These are phyloP conservation scores for Diachasma alloeum DNA, from an alignment of 1,140 invertebrate species.

Conservation along the genomic window DNA sequence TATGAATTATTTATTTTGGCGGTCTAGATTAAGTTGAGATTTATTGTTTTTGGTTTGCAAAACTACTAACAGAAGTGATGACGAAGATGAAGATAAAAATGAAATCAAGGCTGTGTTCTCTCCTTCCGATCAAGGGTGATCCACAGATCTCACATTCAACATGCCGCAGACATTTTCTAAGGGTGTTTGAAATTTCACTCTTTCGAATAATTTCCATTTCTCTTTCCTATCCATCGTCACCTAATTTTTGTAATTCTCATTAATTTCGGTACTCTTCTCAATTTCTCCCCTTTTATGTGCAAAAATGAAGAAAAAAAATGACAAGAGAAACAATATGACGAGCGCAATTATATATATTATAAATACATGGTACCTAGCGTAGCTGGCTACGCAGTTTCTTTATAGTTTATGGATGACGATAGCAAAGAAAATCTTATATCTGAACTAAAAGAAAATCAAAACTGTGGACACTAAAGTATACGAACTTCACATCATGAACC, in stretches of 20 bases:
- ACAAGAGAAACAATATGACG: background rate
- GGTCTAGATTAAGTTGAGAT: slow-evolving; percentile 1
- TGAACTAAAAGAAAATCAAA: background rate
- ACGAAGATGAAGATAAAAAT: slow-evolving; percentile 7
- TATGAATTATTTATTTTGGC: slow-evolving; percentile 24
- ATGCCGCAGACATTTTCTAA: slow-evolving; percentile 7
- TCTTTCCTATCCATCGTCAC: background rate
- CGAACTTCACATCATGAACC: background rate
- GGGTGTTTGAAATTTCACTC: slow-evolving; percentile 1
- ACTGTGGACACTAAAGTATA: background rate
- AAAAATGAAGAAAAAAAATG: background rate
- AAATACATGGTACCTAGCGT: slow-evolving; percentile 36
- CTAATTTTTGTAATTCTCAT: background rate
- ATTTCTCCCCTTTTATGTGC: background rate
- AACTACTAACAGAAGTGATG: background rate
- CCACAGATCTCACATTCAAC: slow-evolving; percentile 31
- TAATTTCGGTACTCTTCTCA: background rate
- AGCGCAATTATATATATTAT: background rate
- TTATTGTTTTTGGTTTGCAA: background rate
- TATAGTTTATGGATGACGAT: slow-evolving; percentile 14
- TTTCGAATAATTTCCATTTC: background rate
- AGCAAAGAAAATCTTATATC: background rate
- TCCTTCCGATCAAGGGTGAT: slow-evolving; percentile 19
- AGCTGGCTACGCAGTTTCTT: slow-evolving; percentile 42
- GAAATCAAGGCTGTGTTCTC: slow-evolving; percentile 28